These are phyloP conservation scores for Entomobrya proxima DNA, from an alignment of 2,888 invertebrate genomes.

Conservation along the genomic window DNA sequence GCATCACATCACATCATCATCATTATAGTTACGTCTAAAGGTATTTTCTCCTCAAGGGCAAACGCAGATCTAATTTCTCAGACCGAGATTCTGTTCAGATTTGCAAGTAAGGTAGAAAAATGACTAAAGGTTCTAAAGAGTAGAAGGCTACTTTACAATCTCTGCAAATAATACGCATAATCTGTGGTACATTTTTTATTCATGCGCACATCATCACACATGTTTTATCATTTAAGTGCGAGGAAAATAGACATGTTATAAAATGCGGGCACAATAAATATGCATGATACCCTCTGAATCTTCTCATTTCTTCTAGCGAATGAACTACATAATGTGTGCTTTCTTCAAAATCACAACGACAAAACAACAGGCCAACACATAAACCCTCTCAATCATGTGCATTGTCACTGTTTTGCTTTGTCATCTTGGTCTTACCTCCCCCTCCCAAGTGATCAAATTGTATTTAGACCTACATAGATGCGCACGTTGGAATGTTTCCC, in stretches of 20 bases:
- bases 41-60: constrained; percentile 18
- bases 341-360: neutral
- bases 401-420: constrained; percentile 26
- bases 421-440: constrained; percentile 33
- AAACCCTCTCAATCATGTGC: neutral
- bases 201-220: neutral
- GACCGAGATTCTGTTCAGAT: no score
- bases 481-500: neutral
- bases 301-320: no score
- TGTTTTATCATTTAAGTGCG: neutral
- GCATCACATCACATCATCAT: neutral
- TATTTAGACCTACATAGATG: neutral
- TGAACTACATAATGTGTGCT: no score
- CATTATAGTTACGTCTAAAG: neutral
- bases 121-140: neutral
- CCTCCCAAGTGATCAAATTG: neutral
- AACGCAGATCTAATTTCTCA: constrained; percentile 9
- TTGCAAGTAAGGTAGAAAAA: neutral
- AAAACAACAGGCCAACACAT: neutral
- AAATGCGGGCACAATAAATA: no score
- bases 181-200: neutral
- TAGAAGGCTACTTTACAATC: neutral
- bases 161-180: constrained; percentile 1
- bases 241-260: no score
- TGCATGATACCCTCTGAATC: no score